Evolutionary conservation across 2,797 vertebrate genomes (phyloP).

Genomic region (Microctenopoma stevenorrisi): DNA sequence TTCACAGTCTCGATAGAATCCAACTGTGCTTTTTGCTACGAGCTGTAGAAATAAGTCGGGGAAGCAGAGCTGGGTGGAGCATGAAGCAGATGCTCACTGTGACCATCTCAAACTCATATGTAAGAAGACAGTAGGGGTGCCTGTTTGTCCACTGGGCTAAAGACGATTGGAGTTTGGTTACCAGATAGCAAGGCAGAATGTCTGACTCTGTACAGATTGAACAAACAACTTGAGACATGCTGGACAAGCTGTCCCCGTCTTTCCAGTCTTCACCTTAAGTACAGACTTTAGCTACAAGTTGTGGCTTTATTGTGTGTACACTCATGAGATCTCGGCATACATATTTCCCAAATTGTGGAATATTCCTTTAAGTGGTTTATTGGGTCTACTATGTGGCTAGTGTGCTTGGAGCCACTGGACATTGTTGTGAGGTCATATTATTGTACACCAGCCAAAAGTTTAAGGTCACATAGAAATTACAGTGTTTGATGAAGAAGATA

Average conservation of each 20-base stretch:
- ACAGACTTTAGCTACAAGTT: too few species aligned
- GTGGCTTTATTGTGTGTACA: not conserved
- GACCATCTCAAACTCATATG: slow-evolving; percentile 1
- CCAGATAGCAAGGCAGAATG: not conserved
- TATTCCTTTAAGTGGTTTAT: not conserved
- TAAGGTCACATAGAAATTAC: too few species aligned
- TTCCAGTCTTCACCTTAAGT: too few species aligned
- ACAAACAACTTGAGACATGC: too few species aligned
- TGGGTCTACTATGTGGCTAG: not conserved
- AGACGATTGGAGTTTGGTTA: not conserved
- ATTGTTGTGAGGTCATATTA: too few species aligned
- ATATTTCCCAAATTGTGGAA: not conserved
- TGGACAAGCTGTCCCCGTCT: too few species aligned
- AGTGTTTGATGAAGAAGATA: too few species aligned
- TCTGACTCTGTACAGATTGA: not conserved
- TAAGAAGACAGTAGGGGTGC: not conserved
- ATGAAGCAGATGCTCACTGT: not conserved
- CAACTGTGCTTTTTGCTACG: slow-evolving; percentile 17
- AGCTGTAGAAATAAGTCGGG: slow-evolving; percentile 21
- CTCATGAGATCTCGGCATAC: not conserved
- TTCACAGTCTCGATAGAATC: slow-evolving; percentile 23
- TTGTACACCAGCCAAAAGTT: too few species aligned
- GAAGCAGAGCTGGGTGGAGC: not conserved
- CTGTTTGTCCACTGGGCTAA: not conserved
- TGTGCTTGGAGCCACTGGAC: not conserved